Evolutionary conservation across 2,113 vertebrate genomes (phyloP).

Genomic region (Salvelinus namaycush): DNA sequence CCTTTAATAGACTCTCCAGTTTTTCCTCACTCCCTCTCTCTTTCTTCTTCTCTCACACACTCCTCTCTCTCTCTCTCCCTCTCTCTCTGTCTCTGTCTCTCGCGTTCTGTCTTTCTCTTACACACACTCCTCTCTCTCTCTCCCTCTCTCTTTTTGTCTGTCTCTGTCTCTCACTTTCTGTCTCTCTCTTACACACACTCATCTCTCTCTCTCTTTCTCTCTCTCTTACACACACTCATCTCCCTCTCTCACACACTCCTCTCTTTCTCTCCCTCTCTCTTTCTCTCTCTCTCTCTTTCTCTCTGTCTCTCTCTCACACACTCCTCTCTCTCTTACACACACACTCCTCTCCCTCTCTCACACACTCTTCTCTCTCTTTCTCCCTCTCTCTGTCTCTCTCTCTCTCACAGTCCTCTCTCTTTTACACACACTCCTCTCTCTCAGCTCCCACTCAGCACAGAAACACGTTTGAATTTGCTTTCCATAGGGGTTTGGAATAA

Average conservation of each 20-base stretch:
- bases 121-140: not conserved
- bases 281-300: conserved; percentile 10
- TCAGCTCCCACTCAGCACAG: conserved; percentile 48
- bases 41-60: not conserved
- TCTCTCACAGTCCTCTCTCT: conserved; percentile 40
- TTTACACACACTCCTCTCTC: conserved; percentile 3
- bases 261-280: conserved; percentile 25
- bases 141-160: too few relatives aligned
- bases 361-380: conserved; percentile 32
- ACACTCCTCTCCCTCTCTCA: conserved; percentile 7
- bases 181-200: conserved; percentile 4
- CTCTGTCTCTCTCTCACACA: not conserved
- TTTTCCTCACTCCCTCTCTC: conserved; percentile 9
- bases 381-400: not conserved
- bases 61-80: conserved; percentile 40
- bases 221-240: conserved; percentile 6
- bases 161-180: conserved; percentile 1
- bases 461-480: conserved; percentile 52
- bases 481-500: conserved; percentile 63
- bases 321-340: conserved; percentile 21
- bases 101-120: not conserved
- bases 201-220: not conserved
- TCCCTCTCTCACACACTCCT: conserved; percentile 24
- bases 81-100: conserved; percentile 42
- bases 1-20: conserved; percentile 59